Percentiles rank a stretch among this genome's conserved stretches.
These are phyloP conservation scores for Nycteola revayana DNA, from an alignment of 2,888 invertebrate genomes.

Conservation along the genomic window DNA sequence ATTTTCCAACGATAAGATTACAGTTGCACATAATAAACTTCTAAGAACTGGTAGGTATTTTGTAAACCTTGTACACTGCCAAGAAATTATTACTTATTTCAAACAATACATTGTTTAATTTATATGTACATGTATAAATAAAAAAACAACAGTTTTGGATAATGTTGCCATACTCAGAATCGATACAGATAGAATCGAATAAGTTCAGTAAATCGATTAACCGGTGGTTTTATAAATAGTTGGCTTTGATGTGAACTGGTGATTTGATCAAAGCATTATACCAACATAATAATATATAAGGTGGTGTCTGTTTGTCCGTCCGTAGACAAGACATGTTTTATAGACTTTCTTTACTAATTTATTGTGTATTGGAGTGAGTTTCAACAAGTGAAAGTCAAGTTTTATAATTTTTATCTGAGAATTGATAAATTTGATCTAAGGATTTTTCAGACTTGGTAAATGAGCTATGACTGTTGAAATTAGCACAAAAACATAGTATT, in stretches of 20 bases:
- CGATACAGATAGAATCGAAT: constrained; percentile 24
- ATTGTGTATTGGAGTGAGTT: no score
- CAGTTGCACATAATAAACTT: no score
- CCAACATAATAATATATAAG: constrained; percentile 5
- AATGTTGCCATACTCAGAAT: constrained; percentile 13
- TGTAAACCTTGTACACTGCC: no score
- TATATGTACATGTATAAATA: constrained; percentile 1
- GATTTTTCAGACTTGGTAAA: no score
- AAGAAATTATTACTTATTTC: not conserved
- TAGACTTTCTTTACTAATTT: constrained; percentile 42
- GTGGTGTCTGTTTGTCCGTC: constrained; percentile 29
- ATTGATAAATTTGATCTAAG: no score
- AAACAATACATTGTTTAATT: not conserved
- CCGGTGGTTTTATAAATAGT: constrained; percentile 46
- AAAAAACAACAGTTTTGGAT: not conserved
- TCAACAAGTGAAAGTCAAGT: no score
- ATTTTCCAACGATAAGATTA: no score
- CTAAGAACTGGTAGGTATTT: no score
- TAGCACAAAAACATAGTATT: no score
- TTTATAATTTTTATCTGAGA: no score
- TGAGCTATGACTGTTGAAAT: no score
- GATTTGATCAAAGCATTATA: constrained; percentile 54
- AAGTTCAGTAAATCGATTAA: constrained; percentile 52
- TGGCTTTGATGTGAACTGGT: constrained; percentile 51
- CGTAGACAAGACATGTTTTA: constrained; percentile 39